Conservation (phyloP, 2,797 vertebrate genomes). For the Echiichthys vipera region DNA sequence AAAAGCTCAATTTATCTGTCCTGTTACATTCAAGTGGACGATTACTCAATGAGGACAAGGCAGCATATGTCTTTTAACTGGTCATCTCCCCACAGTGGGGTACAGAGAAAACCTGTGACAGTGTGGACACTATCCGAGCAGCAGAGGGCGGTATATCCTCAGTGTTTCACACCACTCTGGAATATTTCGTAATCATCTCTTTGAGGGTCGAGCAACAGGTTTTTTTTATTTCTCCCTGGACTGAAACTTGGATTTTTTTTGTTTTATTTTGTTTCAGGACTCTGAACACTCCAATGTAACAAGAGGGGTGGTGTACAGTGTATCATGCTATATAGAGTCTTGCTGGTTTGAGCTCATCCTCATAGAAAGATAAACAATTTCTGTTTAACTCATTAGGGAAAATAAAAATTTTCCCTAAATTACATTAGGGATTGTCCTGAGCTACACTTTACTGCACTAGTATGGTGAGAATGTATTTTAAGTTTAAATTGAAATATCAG, state of each 20-base stretch:
- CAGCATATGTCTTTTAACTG: neutral
- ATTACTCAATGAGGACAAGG: neutral
- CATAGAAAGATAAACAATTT: neutral
- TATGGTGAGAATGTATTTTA: neutral
- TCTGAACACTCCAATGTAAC: neutral
- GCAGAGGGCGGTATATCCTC: constrained; percentile 42
- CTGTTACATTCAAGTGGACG: neutral
- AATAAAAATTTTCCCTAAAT: too few relatives aligned
- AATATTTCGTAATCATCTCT: neutral
- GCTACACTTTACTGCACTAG: too few relatives aligned
- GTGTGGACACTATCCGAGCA: constrained; percentile 17
- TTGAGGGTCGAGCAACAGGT: neutral
- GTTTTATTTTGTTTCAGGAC: constrained; percentile 11
- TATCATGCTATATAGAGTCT: neutral
- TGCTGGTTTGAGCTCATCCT: neutral
- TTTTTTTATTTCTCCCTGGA: neutral
- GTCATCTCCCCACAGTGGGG: too few relatives aligned
- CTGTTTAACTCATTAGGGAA: neutral
- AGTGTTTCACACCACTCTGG: neutral
- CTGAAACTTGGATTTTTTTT: neutral
- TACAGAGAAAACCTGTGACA: neutral
- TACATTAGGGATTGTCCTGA: neutral
- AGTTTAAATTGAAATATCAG: neutral
- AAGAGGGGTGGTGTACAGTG: neutral
- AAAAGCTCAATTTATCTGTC: neutral